phyloP scores from a whole-genome alignment of 1,140 invertebrate genomes.

The Heterodera carotae region DNA sequence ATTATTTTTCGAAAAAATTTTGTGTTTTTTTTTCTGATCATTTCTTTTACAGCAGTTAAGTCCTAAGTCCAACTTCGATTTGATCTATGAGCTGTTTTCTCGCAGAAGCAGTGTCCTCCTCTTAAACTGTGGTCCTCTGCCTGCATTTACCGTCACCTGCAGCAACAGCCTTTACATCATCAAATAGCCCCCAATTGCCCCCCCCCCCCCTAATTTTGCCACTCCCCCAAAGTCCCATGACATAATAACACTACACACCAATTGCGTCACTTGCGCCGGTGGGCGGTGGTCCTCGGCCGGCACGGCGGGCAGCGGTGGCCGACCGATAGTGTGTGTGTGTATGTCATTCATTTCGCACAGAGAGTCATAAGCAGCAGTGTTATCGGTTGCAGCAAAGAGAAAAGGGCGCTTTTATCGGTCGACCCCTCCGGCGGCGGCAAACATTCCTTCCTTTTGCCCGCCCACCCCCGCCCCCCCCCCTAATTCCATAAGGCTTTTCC shows the following conservation, averaged over 20 bases:
- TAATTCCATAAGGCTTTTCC: too few relatives aligned
- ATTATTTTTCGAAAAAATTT: too few relatives aligned
- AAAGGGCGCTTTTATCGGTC: not conserved
- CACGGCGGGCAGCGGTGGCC: not conserved
- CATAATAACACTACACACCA: not conserved
- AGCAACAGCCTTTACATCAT: too few relatives aligned
- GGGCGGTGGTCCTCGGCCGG: not conserved
- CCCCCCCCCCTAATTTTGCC: too few relatives aligned
- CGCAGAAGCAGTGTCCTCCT: not conserved
- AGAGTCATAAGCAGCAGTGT: too few relatives aligned
- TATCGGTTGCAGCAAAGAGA: not conserved
- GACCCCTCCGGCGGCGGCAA: not conserved
- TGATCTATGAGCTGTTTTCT: not conserved
- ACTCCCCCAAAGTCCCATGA: not conserved
- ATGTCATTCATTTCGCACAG: not conserved
- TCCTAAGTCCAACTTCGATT: too few relatives aligned
- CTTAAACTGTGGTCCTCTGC: constrained; percentile 1
- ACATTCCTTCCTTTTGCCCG: not conserved
- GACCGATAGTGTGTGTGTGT: not conserved
- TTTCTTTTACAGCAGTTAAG: too few relatives aligned
- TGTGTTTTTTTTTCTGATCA: too few relatives aligned
- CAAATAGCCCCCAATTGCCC: not conserved
- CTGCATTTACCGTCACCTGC: too few relatives aligned
- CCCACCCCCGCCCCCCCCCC: too few relatives aligned
- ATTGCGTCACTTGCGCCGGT: not conserved